Conservation (phyloP, 1,140 invertebrate species). For the Micrasema minimum region DNA sequence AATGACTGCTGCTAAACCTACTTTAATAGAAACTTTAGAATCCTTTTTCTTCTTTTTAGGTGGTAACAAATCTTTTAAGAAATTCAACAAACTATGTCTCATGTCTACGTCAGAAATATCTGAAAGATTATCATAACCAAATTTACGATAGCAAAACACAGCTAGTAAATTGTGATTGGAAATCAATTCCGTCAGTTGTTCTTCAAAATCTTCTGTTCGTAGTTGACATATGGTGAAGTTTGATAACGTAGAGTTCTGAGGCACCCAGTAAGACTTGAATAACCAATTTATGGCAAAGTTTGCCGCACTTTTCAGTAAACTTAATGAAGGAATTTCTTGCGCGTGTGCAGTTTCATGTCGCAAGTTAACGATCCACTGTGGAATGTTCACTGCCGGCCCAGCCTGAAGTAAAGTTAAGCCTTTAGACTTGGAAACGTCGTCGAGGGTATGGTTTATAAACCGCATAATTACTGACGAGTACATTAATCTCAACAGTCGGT, state of each 20-base stretch:
- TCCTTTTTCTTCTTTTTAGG: constrained; percentile 1
- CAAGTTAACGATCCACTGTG: constrained; percentile 75
- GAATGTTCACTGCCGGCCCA: constrained; percentile 69
- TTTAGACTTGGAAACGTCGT: constrained; percentile 66
- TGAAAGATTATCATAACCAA: constrained; percentile 58
- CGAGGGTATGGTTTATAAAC: constrained; percentile 71
- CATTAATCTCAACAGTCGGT: constrained; percentile 67
- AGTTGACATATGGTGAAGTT: not conserved
- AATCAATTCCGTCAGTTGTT: constrained; percentile 55
- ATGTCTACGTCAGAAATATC: constrained; percentile 59
- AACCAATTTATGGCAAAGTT: constrained; percentile 70
- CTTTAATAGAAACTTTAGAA: constrained; percentile 11
- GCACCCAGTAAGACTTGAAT: constrained; percentile 66
- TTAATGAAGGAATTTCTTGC: constrained; percentile 68
- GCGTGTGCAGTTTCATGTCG: constrained; percentile 75
- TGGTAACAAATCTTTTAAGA: not conserved
- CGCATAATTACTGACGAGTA: constrained; percentile 73
- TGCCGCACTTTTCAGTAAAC: constrained; percentile 67
- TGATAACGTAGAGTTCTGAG: constrained; percentile 52
- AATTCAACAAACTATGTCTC: constrained; percentile 47
- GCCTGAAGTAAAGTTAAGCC: constrained; percentile 68
- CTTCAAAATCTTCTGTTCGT: constrained; percentile 44
- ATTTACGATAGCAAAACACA: constrained; percentile 35
- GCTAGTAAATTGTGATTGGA: constrained; percentile 56
- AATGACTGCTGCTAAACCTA: not conserved